Evolutionary conservation across 2,888 invertebrate species (phyloP), one percentile per base, ranked within the genome.

Genomic region (Brachyptera putata): DNA sequence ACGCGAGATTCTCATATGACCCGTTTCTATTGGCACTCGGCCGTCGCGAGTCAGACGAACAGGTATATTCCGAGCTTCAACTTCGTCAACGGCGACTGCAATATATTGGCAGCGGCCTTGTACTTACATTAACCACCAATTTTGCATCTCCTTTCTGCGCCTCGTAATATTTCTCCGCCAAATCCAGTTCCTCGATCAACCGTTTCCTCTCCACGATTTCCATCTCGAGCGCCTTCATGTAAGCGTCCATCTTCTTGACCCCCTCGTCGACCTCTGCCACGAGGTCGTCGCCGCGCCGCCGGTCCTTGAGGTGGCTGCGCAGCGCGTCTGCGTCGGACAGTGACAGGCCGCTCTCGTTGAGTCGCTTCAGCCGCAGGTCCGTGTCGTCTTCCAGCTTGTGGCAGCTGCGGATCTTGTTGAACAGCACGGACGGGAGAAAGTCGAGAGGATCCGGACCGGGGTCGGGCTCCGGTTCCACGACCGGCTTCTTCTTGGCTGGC

Each of bases 61-160:
- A n/a, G n/a, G n/a, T n/a, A n/a, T n/a, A n/a, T n/a, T n/a, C n/a
- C n/a, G n/a, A n/a, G n/a, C n/a, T n/a, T n/a, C n/a, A n/a, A n/a
- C n/a, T n/a, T n/a, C n/a, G n/a, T n/a, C n/a, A n/a, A n/a, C n/a
- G n/a, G n/a, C n/a, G n/a, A n/a, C n/a, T n/a, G n/a, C n/a, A n/a
- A n/a, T n/a, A n/a, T n/a, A n/a, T n/a, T n/a, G n/a, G n/a, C n/a
- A n/a, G n/a, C n/a, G n/a, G n/a, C n/a, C n/a, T n/a, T 30, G 7
- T 11, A 84, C 89, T 85, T 76, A 95, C 96, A 81, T 91, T 94
- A 61, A 91, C 91, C 24, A 97, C 96, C 64, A 96, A 88, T 80
- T 94, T 95, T 13, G 96, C 96, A 79, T 98, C 97, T 4, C 91
- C 89, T 63, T 89, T 82, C 73, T 97, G 96, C 16, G 88, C 89